Base-by-base conservation (phyloP, 2,888 invertebrate genomes). In the Scrobipalpa costella region DNA sequence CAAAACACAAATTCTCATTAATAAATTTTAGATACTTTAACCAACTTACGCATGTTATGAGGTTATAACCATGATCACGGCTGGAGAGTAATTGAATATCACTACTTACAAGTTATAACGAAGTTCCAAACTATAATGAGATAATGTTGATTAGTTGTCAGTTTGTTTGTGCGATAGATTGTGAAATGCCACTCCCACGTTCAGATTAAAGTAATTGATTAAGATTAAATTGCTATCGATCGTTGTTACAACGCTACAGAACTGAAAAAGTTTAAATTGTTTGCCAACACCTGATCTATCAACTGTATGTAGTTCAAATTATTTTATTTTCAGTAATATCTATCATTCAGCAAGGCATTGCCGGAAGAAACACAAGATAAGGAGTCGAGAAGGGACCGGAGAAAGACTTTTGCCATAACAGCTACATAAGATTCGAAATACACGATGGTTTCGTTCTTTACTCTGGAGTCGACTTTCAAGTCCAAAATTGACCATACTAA, bases 41-140 rank as follows among this genome's bases (percentile, higher is more conserved):
- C 34, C 27, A 34, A 55, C 34, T 55, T 15, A 55, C 55, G 34
- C 50, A 52, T 9, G 27, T 52, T 13, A 27, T 34, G 33, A 27
- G 13, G 44, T 44, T 44, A 15, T 44, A 52, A 27, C 55, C 15
- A 34, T 34, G n/a, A 55, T 34, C 27, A 15, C 34, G 27, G 34
- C 34, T 34, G 55, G 55, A 64, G 57, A 57, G 63, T 71, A 71
- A 71, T 69, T 69, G 69, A 67, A 69, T 68, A 67, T 62, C 67
- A 66, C 67, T 68, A 61, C 66, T 66, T 63, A 57, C 49, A 44
- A 63, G 17, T 57, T 57, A 57, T 38, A 60, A 59, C 63, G 57
- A 63, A 55, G 44, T 63, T 63, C n/a, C 27, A 27, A 55, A 55
- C 60, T 63, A 33, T 63, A 60, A 63, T 60, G 50, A 63, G 58